Percentiles rank a stretch among this genome's conserved stretches.
These are phyloP conservation scores for Mayetiola destructor DNA, from an alignment of 2,888 invertebrate genomes.

Conservation along the genomic window DNA sequence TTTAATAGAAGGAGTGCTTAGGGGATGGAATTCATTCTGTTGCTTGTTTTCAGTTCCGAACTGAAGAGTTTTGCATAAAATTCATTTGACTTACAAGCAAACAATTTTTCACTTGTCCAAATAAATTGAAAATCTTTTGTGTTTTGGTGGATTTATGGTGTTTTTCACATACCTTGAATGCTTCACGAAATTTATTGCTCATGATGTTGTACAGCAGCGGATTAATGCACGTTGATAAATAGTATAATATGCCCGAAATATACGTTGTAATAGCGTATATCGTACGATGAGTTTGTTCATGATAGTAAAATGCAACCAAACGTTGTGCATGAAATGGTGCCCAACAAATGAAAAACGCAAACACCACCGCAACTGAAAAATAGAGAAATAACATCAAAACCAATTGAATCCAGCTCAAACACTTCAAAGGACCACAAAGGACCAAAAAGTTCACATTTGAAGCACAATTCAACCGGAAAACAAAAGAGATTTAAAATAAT, in stretches of 20 bases:
- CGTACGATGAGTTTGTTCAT: not conserved
- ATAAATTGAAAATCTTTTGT: too few relatives aligned
- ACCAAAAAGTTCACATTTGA: too few relatives aligned
- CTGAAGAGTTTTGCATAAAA: too few relatives aligned
- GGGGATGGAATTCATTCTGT: too few relatives aligned
- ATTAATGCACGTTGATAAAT: slow-evolving; percentile 82
- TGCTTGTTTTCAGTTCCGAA: too few relatives aligned
- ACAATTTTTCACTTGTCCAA: too few relatives aligned
- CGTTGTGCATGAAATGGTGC: slow-evolving; percentile 89
- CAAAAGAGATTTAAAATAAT: not conserved
- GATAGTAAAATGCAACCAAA: slow-evolving; percentile 46
- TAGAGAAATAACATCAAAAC: slow-evolving; percentile 34
- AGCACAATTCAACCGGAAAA: not conserved
- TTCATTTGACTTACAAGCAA: too few relatives aligned
- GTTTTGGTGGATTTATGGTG: too few relatives aligned
- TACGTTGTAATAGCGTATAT: slow-evolving; percentile 41
- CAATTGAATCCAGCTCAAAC: not conserved
- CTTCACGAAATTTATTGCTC: slow-evolving; percentile 85
- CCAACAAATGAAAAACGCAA: slow-evolving; percentile 82
- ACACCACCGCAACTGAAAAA: slow-evolving; percentile 67
- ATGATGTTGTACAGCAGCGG: slow-evolving; percentile 87
- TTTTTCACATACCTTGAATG: slow-evolving; percentile 77
- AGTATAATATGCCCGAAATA: slow-evolving; percentile 78
- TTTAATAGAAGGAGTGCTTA: too few relatives aligned
- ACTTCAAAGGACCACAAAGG: not conserved